These are phyloP conservation scores for Drosophila eugracilis DNA, from an alignment of 1,140 invertebrate species.

Conservation along the genomic window DNA sequence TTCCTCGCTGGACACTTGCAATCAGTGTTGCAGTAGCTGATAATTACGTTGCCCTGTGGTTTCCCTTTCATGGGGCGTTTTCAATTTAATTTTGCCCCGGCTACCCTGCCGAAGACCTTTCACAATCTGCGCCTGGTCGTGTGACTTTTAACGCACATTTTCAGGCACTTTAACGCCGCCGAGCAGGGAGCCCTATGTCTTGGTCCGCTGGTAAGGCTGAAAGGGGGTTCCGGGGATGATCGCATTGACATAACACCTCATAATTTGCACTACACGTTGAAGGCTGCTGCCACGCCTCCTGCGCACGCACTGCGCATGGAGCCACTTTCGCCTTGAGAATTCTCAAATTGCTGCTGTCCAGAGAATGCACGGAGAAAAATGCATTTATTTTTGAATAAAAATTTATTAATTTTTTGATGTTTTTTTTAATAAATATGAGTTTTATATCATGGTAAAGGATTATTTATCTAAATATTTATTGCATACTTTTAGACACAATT, in stretches of 20 bases:
- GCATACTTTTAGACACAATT: too few species aligned
- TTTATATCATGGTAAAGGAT: too few species aligned
- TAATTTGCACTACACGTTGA: conserved; percentile 76
- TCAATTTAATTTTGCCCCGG: conserved; percentile 69
- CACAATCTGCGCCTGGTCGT: conserved; percentile 67
- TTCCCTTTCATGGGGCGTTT: conserved; percentile 78
- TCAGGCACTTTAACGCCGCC: conserved; percentile 74
- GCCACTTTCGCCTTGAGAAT: conserved; percentile 80
- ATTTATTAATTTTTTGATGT: too few species aligned
- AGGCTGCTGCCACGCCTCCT: conserved; percentile 62
- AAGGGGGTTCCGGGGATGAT: conserved; percentile 21
- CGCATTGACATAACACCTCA: conserved; percentile 82
- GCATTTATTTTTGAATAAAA: too few species aligned
- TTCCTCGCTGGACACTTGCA: conserved; percentile 27
- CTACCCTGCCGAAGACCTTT: conserved; percentile 59
- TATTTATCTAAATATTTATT: too few species aligned
- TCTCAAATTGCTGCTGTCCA: conserved; percentile 65
- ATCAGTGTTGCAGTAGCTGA: conserved; percentile 60
- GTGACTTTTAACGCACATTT: conserved; percentile 80
- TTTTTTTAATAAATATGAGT: too few species aligned
- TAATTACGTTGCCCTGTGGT: conserved; percentile 49
- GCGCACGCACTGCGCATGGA: conserved; percentile 59
- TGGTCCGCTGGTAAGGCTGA: background rate
- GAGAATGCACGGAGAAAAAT: background rate
- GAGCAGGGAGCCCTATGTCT: conserved; percentile 16